These are phyloP conservation scores for Pasiphila rectangulata DNA, from an alignment of 2,888 invertebrate species.

Conservation along the genomic window DNA sequence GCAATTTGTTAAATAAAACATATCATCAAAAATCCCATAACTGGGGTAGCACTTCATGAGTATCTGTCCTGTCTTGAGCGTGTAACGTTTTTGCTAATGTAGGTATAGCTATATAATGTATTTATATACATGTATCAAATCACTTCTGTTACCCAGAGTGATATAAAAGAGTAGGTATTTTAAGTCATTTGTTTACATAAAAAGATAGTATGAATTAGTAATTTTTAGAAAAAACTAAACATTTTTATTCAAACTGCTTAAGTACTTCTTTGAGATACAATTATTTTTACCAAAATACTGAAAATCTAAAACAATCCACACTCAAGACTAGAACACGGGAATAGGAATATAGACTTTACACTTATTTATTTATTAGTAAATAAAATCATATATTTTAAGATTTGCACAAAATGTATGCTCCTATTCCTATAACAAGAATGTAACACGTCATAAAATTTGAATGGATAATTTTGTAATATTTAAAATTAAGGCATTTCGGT, in stretches of 20 bases:
- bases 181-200: no score
- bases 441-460: constrained; percentile 29
- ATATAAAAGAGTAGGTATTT: no score
- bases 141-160: no score
- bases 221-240: no score
- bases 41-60: constrained; percentile 38
- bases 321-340: constrained; percentile 22
- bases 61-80: constrained; percentile 19
- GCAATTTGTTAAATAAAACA: constrained; percentile 28
- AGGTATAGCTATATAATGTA: no score
- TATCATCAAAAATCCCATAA: constrained; percentile 23
- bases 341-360: constrained; percentile 21
- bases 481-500: constrained; percentile 26
- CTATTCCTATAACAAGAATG: constrained; percentile 19
- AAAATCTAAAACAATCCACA: constrained; percentile 11
- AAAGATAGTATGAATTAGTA: no score
- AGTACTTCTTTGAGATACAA: constrained; percentile 9
- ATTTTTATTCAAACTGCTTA: neutral
- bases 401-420: constrained; percentile 11
- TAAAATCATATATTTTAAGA: no score
- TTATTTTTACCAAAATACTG: neutral
- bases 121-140: no score
- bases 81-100: constrained; percentile 5
- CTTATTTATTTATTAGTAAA: neutral
- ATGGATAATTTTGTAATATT: constrained; percentile 24